Conservation (phyloP, 1,140 invertebrate species). For the Calephelis nemesis region DNA sequence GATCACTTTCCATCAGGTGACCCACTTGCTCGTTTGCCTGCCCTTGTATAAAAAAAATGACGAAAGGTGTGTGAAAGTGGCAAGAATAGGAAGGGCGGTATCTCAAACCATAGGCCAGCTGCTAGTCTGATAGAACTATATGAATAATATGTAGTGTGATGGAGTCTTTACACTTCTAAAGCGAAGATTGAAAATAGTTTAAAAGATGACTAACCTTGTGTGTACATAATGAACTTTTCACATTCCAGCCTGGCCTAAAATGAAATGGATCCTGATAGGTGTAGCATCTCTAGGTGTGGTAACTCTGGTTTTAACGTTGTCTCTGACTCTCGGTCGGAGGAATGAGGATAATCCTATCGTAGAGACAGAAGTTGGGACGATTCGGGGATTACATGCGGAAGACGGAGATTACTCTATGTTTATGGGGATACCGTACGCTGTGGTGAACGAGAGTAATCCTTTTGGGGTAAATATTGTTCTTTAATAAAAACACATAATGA, state of each 20-base stretch:
- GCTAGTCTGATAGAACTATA: too few relatives aligned
- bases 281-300: background rate
- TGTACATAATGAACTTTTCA: too few relatives aligned
- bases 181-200: too few relatives aligned
- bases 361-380: conserved; percentile 37
- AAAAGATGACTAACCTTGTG: too few relatives aligned
- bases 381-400: conserved; percentile 38
- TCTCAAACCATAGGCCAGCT: too few relatives aligned
- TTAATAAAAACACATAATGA: background rate
- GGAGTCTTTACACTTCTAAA: too few relatives aligned
- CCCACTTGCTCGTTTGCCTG: too few relatives aligned
- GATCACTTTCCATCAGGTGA: too few relatives aligned
- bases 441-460: conserved; percentile 28
- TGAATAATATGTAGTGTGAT: too few relatives aligned
- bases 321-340: background rate
- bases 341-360: conserved; percentile 33
- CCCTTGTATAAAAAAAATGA: too few relatives aligned
- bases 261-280: background rate
- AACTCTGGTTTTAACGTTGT: background rate
- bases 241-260: background rate
- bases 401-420: conserved; percentile 49
- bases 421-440: conserved; percentile 46
- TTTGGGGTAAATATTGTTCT: conserved; percentile 41
- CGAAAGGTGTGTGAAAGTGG: too few relatives aligned
- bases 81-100: too few relatives aligned